Evolutionary conservation across 2,113 vertebrate genomes (phyloP).

Genomic region (Gasterosteus aculeatus): DNA sequence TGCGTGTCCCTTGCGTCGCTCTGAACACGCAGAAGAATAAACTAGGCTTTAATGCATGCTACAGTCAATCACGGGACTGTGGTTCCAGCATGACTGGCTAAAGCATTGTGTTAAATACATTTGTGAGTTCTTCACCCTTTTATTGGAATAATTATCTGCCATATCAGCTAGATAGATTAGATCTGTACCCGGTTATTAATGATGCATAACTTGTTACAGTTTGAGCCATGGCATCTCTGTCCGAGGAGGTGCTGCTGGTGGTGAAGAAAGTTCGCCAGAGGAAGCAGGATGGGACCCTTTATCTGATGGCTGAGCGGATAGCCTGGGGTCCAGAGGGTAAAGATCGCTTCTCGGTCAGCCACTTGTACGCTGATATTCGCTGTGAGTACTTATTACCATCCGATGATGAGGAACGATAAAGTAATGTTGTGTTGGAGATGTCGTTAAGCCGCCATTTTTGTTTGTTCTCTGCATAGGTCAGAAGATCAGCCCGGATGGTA

Average conservation of each 20-base stretch:
- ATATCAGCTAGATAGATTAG: background rate
- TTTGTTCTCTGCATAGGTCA: constrained; percentile 84
- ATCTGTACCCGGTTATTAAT: background rate
- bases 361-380: constrained; percentile 96
- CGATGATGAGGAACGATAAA: background rate
- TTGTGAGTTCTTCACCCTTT: background rate
- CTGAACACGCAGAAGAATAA: too few species aligned
- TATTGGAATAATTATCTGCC: too few species aligned
- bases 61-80: background rate
- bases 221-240: constrained; percentile 91
- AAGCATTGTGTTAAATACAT: background rate
- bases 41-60: background rate
- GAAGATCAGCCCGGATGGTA: constrained; percentile 99
- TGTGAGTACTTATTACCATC: constrained; percentile 84
- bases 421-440: background rate
- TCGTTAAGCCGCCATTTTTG: background rate
- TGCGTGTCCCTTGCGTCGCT: too few species aligned
- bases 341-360: constrained; percentile 96
- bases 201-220: constrained; percentile 1
- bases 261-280: constrained; percentile 96
- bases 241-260: constrained; percentile 96
- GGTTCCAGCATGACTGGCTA: background rate
- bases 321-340: constrained; percentile 98
- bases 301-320: constrained; percentile 96
- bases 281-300: constrained; percentile 97